phyloP scores from a whole-genome alignment of 1,140 invertebrate genomes.

The Trinorchestia longiramus region DNA sequence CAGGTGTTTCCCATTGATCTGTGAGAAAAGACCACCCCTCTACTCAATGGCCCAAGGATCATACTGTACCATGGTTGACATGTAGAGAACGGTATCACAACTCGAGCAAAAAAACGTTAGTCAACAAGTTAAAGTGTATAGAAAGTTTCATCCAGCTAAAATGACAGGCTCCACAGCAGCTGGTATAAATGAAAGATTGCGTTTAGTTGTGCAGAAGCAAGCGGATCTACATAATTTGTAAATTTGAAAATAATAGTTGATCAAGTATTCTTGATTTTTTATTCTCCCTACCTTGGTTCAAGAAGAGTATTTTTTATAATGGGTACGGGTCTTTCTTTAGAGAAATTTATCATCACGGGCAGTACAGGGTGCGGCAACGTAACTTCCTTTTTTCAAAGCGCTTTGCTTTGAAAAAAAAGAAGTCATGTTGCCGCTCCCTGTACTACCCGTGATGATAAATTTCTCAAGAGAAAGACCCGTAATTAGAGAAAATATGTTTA shows the following conservation, averaged over 20 bases:
- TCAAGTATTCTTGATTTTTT: neutral
- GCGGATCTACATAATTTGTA: neutral
- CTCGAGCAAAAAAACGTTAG: neutral
- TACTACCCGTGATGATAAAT: neutral
- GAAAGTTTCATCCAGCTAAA: neutral
- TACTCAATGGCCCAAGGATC: neutral
- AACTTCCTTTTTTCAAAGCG: too few relatives aligned
- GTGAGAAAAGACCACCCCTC: neutral
- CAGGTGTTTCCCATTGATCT: neutral
- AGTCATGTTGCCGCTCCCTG: too few relatives aligned
- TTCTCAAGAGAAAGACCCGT: neutral
- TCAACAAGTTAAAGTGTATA: neutral
- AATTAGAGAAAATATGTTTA: neutral
- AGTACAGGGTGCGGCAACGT: too few relatives aligned
- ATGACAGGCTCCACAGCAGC: neutral
- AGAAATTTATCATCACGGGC: too few relatives aligned
- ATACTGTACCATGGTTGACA: neutral
- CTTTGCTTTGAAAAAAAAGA: too few relatives aligned
- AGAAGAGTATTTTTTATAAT: neutral
- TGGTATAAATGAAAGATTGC: neutral
- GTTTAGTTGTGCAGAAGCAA: neutral
- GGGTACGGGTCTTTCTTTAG: too few relatives aligned
- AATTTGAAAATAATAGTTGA: neutral
- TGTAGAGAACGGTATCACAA: neutral
- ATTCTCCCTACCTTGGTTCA: neutral